phyloP scores from a whole-genome alignment of 2,888 invertebrate species.

The Cryptus viduatorius region DNA sequence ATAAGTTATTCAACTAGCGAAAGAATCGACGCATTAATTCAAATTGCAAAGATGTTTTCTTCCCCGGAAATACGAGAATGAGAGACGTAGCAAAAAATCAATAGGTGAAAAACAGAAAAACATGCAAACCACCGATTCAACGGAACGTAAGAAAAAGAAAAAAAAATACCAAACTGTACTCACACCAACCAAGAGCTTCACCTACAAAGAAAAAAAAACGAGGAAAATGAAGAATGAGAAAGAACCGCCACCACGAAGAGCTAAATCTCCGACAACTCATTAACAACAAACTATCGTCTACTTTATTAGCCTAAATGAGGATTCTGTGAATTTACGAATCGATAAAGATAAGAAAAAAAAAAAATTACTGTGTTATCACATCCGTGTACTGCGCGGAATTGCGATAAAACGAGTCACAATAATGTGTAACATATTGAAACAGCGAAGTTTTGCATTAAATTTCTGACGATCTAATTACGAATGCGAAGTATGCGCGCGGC shows the following conservation, averaged over 20 bases:
- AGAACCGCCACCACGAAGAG: constrained; percentile 43
- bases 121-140: constrained; percentile 26
- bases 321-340: neutral
- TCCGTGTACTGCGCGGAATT: constrained; percentile 5
- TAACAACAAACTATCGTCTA: constrained; percentile 23
- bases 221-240: constrained; percentile 55
- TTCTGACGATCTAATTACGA: neutral
- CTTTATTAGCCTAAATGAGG: neutral
- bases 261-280: constrained; percentile 4
- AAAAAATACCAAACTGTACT: constrained; percentile 75
- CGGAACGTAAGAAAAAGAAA: neutral
- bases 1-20: neutral
- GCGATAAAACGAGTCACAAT: constrained; percentile 23
- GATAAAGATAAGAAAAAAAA: neutral
- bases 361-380: neutral
- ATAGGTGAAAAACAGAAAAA: neutral
- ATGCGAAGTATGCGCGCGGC: neutral
- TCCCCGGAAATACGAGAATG: neutral
- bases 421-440: neutral
- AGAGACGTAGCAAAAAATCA: neutral
- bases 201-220: constrained; percentile 74
- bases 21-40: neutral
- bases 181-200: constrained; percentile 81
- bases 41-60: neutral
- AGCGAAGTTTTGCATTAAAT: neutral